Conservation (phyloP, 1,140 invertebrate genomes). For the Carposina sasakii region DNA sequence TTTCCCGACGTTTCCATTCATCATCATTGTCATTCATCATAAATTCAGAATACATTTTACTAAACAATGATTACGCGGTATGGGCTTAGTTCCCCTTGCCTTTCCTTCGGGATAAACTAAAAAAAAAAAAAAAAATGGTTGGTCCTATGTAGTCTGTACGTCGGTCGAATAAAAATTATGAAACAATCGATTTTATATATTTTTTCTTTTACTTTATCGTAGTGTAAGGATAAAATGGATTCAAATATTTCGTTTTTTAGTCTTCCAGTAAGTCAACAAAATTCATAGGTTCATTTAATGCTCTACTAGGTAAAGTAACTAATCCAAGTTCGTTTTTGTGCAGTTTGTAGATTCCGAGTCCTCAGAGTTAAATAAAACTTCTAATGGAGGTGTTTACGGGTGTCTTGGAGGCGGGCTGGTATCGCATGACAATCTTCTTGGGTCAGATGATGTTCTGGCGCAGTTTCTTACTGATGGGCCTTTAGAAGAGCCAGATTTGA, state of each 20-base stretch:
- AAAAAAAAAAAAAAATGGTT: no score
- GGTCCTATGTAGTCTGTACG: no score
- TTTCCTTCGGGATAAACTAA: no score
- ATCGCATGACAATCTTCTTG: constrained; percentile 33
- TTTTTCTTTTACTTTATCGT: no score
- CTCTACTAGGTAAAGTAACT: background rate
- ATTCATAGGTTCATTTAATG: background rate
- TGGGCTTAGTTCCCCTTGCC: no score
- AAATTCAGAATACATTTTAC: no score
- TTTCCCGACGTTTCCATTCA: no score
- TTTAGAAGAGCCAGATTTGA: constrained; percentile 58
- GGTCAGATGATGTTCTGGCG: constrained; percentile 51
- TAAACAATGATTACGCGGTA: no score
- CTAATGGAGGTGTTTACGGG: constrained; percentile 34
- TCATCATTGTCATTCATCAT: no score
- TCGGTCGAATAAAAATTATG: no score
- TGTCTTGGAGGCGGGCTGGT: constrained; percentile 37
- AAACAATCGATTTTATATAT: no score
- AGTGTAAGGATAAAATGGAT: constrained; percentile 34
- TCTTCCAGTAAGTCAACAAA: constrained; percentile 40
- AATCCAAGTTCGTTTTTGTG: constrained; percentile 15
- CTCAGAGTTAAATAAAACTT: constrained; percentile 33
- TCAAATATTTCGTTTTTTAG: constrained; percentile 49
- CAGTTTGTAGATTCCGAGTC: constrained; percentile 52
- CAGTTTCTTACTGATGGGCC: constrained; percentile 55